Conservation (phyloP, 30 jellyfish, hydroid and myxozoan species). For the Nemopilema nomurai region DNA sequence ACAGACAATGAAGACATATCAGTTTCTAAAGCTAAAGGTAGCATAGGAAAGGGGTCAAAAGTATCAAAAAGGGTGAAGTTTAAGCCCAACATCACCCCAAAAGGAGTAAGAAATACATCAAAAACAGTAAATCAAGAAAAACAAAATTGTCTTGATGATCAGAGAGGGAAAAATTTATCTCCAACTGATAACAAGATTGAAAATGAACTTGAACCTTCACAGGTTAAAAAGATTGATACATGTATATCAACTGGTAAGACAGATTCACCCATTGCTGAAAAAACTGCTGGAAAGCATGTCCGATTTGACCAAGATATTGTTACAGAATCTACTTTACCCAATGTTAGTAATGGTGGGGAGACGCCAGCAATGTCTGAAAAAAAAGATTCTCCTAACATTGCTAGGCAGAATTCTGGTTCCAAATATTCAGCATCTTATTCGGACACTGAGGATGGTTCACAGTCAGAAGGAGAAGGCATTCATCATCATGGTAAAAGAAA, state of each 20-base stretch:
- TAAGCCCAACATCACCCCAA: constrained; percentile 13
- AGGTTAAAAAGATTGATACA: background rate
- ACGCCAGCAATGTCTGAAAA: background rate
- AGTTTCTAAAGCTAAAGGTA: background rate
- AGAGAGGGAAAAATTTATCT: background rate
- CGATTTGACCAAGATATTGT: background rate
- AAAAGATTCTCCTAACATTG: background rate
- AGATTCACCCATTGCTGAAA: background rate
- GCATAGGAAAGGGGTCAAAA: background rate
- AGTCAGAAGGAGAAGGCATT: constrained; percentile 59
- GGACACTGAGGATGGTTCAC: constrained; percentile 66
- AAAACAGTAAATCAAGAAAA: background rate
- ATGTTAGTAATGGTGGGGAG: background rate
- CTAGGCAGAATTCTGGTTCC: background rate
- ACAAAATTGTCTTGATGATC: no score
- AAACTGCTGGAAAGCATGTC: background rate
- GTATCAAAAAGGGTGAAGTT: constrained; percentile 3
- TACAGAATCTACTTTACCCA: background rate
- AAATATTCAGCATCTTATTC: background rate
- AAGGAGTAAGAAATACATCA: background rate
- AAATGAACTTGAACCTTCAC: background rate
- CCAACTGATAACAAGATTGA: background rate
- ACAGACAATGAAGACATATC: background rate
- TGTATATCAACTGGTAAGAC: background rate
- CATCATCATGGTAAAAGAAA: constrained; percentile 56